Evolutionary conservation across 2,113 vertebrate genomes (phyloP).

Genomic region (Mus spicilegus): DNA sequence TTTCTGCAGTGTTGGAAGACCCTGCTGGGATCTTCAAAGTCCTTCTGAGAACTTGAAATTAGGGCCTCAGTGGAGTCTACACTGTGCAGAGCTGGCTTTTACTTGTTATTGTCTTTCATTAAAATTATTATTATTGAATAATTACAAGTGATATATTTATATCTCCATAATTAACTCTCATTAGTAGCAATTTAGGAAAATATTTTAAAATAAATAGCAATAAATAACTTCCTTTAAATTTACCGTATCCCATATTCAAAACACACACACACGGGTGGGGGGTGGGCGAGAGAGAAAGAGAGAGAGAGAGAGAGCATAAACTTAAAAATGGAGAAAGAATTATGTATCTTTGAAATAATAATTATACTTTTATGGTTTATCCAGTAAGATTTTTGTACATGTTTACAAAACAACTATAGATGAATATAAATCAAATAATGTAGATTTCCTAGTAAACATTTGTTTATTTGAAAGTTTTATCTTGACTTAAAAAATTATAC

Average conservation of each 20-base stretch:
- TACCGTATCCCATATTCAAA: neutral
- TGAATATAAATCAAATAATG: neutral
- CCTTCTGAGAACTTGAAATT: constrained; percentile 46
- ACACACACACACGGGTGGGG: too few species aligned
- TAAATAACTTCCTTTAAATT: neutral
- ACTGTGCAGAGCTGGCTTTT: neutral
- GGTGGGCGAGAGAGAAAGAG: too few species aligned
- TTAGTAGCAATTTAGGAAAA: constrained; percentile 42
- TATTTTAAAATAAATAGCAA: neutral
- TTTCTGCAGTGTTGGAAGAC: neutral
- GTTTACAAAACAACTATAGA: neutral
- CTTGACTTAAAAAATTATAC: neutral
- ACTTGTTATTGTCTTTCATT: neutral
- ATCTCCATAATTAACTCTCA: neutral
- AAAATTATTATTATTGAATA: neutral
- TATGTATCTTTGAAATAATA: neutral
- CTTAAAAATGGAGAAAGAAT: neutral
- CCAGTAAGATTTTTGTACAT: neutral
- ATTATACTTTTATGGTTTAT: neutral
- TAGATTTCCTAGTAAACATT: constrained; percentile 44
- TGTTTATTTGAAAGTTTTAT: neutral
- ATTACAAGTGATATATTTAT: neutral
- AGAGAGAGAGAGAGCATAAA: neutral
- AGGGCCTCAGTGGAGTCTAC: neutral
- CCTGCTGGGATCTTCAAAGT: constrained; percentile 48